phyloP scores from a whole-genome alignment of 1,140 invertebrate species.

The Hycleus cichorii region DNA sequence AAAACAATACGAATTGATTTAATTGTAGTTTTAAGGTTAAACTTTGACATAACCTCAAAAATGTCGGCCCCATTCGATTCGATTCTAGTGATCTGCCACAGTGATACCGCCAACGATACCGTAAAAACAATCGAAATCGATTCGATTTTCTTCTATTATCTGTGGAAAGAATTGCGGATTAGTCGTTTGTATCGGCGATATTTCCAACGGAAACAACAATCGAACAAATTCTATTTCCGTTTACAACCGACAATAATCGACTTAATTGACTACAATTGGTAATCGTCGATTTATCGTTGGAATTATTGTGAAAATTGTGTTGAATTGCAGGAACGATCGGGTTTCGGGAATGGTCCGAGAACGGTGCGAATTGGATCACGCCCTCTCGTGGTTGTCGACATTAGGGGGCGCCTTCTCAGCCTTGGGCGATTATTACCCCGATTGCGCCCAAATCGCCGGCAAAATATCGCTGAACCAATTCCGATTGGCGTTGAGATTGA shows the following conservation, averaged over 20 bases:
- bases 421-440: conserved; percentile 73
- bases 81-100: too few species aligned
- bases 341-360: conserved; percentile 46
- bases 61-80: too few species aligned
- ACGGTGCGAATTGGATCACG: conserved; percentile 69
- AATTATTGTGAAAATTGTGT: conserved; percentile 6
- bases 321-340: conserved; percentile 26
- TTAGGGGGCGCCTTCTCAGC: conserved; percentile 91
- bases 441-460: conserved; percentile 78
- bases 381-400: conserved; percentile 93
- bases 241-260: conserved; percentile 49
- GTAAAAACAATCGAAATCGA: background rate
- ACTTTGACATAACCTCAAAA: too few species aligned
- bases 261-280: conserved; percentile 62
- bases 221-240: conserved; percentile 15
- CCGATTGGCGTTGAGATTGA: conserved; percentile 66
- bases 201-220: background rate
- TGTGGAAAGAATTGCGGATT: background rate
- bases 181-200: background rate
- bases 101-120: too few species aligned
- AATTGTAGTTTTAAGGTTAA: too few species aligned
- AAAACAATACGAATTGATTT: too few species aligned
- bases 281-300: conserved; percentile 25
- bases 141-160: conserved; percentile 1
- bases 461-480: conserved; percentile 80